phyloP scores from a whole-genome alignment of 1,140 invertebrate species.

The Ostrea denselamellosa region DNA sequence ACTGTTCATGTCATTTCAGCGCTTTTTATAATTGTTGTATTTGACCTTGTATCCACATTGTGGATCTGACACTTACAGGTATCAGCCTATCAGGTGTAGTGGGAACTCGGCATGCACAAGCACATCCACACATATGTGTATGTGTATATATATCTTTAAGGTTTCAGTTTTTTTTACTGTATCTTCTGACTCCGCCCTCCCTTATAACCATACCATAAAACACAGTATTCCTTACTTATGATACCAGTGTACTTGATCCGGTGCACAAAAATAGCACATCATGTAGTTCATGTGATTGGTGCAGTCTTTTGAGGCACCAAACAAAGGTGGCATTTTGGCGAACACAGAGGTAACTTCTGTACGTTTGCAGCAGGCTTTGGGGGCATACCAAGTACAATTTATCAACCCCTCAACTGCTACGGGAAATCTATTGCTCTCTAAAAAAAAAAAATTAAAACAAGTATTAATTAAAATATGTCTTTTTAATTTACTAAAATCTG shows the following conservation, averaged over 20 bases:
- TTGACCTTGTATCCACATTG: too few relatives aligned
- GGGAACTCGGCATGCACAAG: too few relatives aligned
- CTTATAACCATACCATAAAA: too few relatives aligned
- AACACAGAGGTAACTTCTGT: constrained; percentile 80
- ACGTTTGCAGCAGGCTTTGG: constrained; percentile 77
- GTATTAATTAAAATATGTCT: neutral
- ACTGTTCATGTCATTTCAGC: too few relatives aligned
- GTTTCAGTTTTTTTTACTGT: too few relatives aligned
- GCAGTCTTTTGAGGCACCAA: constrained; percentile 71
- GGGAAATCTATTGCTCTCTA: constrained; percentile 71
- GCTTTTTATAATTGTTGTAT: too few relatives aligned
- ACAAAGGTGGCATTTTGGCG: constrained; percentile 76
- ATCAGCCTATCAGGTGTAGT: too few relatives aligned
- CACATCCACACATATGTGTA: too few relatives aligned
- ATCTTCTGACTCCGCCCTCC: too few relatives aligned
- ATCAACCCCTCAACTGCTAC: constrained; percentile 71
- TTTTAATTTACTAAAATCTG: neutral
- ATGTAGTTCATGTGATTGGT: constrained; percentile 78
- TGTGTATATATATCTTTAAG: too few relatives aligned
- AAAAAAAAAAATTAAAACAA: constrained; percentile 49
- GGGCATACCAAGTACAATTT: constrained; percentile 79
- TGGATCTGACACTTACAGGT: too few relatives aligned
- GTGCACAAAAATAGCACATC: constrained; percentile 80
- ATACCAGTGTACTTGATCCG: constrained; percentile 78
- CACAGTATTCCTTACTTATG: constrained; percentile 64